Conservation (phyloP, 2,113 vertebrate species). For the Gyps fulvus region DNA sequence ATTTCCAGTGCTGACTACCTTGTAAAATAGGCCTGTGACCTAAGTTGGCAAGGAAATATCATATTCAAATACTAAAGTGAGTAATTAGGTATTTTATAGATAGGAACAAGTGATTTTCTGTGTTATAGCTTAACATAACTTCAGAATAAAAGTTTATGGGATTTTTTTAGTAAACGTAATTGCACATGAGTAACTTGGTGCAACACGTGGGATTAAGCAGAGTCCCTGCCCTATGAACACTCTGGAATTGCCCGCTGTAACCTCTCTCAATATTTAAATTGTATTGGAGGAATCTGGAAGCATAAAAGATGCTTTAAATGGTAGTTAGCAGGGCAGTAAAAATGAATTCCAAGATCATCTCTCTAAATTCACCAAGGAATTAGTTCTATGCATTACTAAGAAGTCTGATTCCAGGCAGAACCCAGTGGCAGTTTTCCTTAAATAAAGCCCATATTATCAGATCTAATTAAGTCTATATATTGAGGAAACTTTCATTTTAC, state of each 20-base stretch:
- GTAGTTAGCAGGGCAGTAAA: constrained; percentile 1
- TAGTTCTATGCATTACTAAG: neutral
- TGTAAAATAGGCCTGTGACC: neutral
- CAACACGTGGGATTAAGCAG: neutral
- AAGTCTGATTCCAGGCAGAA: neutral
- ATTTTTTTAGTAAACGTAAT: neutral
- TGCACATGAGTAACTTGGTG: neutral
- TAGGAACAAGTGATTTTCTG: neutral
- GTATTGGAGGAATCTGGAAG: neutral
- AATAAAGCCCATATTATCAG: neutral
- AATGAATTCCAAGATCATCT: neutral
- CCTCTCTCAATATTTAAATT: neutral
- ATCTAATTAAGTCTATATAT: neutral
- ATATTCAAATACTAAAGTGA: neutral
- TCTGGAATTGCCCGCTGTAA: neutral
- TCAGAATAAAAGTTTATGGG: neutral
- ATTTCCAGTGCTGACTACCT: neutral
- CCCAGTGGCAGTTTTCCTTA: neutral
- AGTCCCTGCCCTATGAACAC: neutral
- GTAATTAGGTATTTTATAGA: neutral
- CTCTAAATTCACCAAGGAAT: neutral
- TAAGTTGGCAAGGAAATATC: neutral
- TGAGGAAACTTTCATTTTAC: neutral
- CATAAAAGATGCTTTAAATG: neutral
- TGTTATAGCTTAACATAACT: neutral